These are phyloP conservation scores for Phasia obesa DNA, from an alignment of 2,888 invertebrate species.

Conservation along the genomic window DNA sequence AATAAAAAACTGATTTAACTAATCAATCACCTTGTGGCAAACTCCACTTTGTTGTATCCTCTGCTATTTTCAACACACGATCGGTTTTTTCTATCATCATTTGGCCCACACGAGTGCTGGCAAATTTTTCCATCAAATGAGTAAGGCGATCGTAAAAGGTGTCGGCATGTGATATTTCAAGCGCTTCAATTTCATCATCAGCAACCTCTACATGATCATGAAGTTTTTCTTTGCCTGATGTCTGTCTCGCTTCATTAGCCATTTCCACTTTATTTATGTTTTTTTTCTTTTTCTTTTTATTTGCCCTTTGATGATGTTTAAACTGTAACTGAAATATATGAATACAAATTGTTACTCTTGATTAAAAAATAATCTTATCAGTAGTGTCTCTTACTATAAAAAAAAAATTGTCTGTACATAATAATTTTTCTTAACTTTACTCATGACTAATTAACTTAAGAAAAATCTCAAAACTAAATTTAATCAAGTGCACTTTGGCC, in stretches of 20 bases:
- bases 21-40: constrained; percentile 77
- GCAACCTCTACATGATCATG: background rate
- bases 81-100: constrained; percentile 77
- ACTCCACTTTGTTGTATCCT: constrained; percentile 82
- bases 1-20: background rate
- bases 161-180: constrained; percentile 24
- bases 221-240: constrained; percentile 43
- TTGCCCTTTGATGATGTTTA: background rate
- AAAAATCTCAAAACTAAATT: constrained; percentile 1
- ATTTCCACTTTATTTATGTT: constrained; percentile 65
- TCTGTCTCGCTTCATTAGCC: constrained; percentile 70
- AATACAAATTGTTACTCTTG: constrained; percentile 5
- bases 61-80: constrained; percentile 76
- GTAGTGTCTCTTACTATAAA: background rate
- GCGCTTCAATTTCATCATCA: constrained; percentile 41
- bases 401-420: constrained; percentile 21
- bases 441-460: constrained; percentile 24
- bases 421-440: background rate
- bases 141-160: constrained; percentile 72
- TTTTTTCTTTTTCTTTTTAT: background rate
- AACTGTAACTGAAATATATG: constrained; percentile 15
- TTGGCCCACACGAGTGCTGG: constrained; percentile 78
- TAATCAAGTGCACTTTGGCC: constrained; percentile 44
- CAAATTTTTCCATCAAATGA: constrained; percentile 76
- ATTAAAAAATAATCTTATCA: constrained; percentile 49